Percentiles rank a stretch among this genome's conserved stretches.
phyloP scores from a whole-genome alignment of 2,113 vertebrate species.

The Helogale parvula region DNA sequence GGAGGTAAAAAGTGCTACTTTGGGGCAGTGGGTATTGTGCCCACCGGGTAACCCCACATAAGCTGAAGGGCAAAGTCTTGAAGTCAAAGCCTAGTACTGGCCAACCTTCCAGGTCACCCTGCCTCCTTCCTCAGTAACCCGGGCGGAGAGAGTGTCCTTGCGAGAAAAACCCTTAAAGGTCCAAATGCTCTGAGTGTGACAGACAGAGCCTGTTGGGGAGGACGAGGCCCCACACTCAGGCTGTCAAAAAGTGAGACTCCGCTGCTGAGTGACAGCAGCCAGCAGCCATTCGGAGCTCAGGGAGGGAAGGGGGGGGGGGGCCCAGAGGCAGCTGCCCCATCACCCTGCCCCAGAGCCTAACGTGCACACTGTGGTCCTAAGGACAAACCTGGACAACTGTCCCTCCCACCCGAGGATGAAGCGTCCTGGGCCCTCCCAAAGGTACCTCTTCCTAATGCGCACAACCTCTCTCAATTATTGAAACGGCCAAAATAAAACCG shows the following conservation, averaged over 20 bases:
- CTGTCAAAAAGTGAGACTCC: background rate
- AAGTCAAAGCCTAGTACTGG: background rate
- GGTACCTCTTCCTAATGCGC: background rate
- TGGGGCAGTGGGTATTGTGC: background rate
- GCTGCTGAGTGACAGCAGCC: background rate
- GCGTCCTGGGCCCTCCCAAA: slow-evolving; percentile 29
- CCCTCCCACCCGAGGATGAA: background rate
- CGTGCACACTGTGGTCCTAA: background rate
- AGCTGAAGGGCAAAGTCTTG: background rate
- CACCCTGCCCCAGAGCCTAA: background rate
- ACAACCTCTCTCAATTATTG: background rate
- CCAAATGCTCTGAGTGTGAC: background rate
- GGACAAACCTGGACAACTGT: background rate
- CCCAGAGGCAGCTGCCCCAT: background rate
- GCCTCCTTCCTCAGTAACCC: background rate
- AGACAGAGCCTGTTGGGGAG: background rate
- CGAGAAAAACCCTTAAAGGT: background rate
- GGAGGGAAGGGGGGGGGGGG: background rate
- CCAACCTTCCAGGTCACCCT: background rate
- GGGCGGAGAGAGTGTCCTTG: background rate
- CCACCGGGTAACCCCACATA: background rate
- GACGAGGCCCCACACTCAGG: background rate
- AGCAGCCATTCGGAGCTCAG: background rate
- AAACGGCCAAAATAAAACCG: slow-evolving; percentile 25
- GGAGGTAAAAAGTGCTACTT: slow-evolving; percentile 26